A percentile compares a stretch with the other conserved stretches of the same genome.
Conservation (phyloP, 1,140 invertebrate genomes). For the Glossosoma conforme region DNA sequence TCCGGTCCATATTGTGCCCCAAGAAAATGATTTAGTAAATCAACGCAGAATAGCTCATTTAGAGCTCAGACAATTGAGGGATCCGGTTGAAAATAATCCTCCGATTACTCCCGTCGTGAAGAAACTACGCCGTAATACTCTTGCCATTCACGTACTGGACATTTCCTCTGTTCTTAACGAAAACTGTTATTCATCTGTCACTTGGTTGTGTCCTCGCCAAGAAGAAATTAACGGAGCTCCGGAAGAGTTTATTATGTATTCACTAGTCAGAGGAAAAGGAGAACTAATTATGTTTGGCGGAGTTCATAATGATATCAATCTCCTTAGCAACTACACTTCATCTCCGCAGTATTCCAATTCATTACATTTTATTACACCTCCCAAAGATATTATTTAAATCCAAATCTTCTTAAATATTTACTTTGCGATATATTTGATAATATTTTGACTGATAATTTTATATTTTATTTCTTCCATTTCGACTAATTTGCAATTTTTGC, state of each 20-base stretch:
- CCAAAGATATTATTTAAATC: slow-evolving; percentile 64
- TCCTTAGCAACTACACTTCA: slow-evolving; percentile 45
- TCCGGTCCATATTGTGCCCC: slow-evolving; percentile 37
- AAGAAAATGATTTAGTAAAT: slow-evolving; percentile 44
- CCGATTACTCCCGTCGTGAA: slow-evolving; percentile 42
- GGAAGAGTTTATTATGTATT: slow-evolving; percentile 86
- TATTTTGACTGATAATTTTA: too few species aligned
- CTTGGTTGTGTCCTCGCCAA: slow-evolving; percentile 70
- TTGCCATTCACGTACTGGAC: slow-evolving; percentile 84
- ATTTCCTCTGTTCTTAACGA: slow-evolving; percentile 65
- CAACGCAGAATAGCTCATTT: slow-evolving; percentile 45
- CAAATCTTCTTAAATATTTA: too few species aligned
- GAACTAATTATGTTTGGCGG: slow-evolving; percentile 95
- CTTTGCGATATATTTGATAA: too few species aligned
- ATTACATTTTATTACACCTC: slow-evolving; percentile 72
- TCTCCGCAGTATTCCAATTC: slow-evolving; percentile 71
- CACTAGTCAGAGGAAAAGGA: slow-evolving; percentile 80
- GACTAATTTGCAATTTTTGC: too few species aligned
- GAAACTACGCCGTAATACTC: slow-evolving; percentile 54
- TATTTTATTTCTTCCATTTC: too few species aligned
- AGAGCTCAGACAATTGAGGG: slow-evolving; percentile 37
- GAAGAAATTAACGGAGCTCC: slow-evolving; percentile 63
- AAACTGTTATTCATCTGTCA: slow-evolving; percentile 57
- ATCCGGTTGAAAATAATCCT: slow-evolving; percentile 34
- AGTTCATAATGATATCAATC: slow-evolving; percentile 68